Percentiles rank a stretch among this genome's conserved stretches.
Conservation (phyloP, 2,113 vertebrate genomes). For the Lates calcarifer region DNA sequence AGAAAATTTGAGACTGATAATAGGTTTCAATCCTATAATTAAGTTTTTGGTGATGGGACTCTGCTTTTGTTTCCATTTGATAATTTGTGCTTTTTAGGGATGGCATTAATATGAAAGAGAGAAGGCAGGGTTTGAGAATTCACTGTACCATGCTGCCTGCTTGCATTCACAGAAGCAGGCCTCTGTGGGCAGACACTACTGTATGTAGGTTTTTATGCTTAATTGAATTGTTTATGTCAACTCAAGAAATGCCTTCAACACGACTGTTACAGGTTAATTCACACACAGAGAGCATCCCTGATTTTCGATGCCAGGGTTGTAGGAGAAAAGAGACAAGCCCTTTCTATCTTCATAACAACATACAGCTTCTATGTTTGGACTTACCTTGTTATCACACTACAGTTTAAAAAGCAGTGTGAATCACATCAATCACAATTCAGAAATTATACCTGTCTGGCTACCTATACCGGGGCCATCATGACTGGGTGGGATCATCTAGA, state of each 20-base stretch:
- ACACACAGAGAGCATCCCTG: background rate
- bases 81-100: background rate
- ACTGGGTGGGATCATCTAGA: constrained; percentile 7
- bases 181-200: background rate
- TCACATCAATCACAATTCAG: background rate
- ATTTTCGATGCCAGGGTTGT: background rate
- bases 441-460: background rate
- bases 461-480: background rate
- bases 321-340: background rate
- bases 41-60: background rate
- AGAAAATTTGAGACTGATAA: background rate
- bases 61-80: background rate
- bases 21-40: background rate
- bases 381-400: background rate
- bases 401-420: background rate
- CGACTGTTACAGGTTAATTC: background rate
- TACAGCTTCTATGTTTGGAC: background rate
- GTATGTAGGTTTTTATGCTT: background rate
- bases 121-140: background rate
- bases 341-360: background rate
- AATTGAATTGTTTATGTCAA: background rate
- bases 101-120: background rate
- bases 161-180: background rate
- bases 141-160: background rate
- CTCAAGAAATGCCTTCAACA: background rate